Percentiles rank a stretch among this genome's conserved stretches.
Evolutionary conservation across 2,113 vertebrate genomes (phyloP).

Genomic region (Phalacrocorax carbo): DNA sequence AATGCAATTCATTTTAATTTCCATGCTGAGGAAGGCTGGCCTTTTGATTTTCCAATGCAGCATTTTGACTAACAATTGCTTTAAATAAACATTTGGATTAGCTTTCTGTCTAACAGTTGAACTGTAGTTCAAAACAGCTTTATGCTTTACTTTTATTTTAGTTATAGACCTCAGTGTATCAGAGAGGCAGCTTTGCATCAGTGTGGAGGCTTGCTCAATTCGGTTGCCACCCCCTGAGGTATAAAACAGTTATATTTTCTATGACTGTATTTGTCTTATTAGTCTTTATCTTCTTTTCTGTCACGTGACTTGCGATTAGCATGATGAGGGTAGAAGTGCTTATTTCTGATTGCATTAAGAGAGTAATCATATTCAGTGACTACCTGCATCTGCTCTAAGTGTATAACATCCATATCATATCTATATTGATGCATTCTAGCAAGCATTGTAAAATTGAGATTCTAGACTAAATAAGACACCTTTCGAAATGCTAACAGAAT

Average conservation of each 20-base stretch:
- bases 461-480: not conserved
- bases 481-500: not conserved
- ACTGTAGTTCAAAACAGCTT: not conserved
- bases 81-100: not conserved
- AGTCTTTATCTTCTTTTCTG: not conserved
- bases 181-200: conserved; percentile 83
- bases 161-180: conserved; percentile 81
- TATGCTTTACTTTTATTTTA: conserved; percentile 59
- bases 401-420: not conserved
- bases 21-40: not conserved
- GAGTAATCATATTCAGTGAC: not conserved
- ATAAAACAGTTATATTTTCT: conserved; percentile 15
- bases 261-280: not conserved
- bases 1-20: not conserved
- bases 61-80: not conserved
- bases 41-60: not conserved
- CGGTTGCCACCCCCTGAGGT: conserved; percentile 80
- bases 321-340: not conserved
- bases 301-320: not conserved
- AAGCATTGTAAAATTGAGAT: not conserved
- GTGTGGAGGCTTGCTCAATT: conserved; percentile 77
- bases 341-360: not conserved
- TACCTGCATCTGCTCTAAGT: not conserved
- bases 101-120: not conserved
- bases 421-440: not conserved